Evolutionary conservation across 2,113 vertebrate species (phyloP).

Genomic region (Sus scrofa): T2T-Sscrofa CM000830.6:16189001-16189500

Average conservation of each 20-base stretch:
- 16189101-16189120: background rate
- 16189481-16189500: background rate
- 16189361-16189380: background rate
- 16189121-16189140: background rate
- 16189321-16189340: background rate
- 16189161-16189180: background rate
- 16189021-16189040: slow-evolving; percentile 12
- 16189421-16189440: background rate
- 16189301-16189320: background rate
- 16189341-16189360: background rate
- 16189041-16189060: background rate
- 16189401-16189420: background rate
- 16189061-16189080: slow-evolving; percentile 35
- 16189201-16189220: background rate
- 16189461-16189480: slow-evolving; percentile 9
- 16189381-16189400: slow-evolving; percentile 19
- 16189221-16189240: background rate
- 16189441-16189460: background rate
- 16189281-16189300: background rate
- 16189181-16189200: background rate
- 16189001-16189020: background rate
- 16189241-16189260: background rate
- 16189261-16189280: background rate
- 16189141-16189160: background rate
- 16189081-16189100: background rate